These are phyloP conservation scores for Pollenia griseotomentosa DNA, from an alignment of 2,888 invertebrate species.

Conservation along the genomic window DNA sequence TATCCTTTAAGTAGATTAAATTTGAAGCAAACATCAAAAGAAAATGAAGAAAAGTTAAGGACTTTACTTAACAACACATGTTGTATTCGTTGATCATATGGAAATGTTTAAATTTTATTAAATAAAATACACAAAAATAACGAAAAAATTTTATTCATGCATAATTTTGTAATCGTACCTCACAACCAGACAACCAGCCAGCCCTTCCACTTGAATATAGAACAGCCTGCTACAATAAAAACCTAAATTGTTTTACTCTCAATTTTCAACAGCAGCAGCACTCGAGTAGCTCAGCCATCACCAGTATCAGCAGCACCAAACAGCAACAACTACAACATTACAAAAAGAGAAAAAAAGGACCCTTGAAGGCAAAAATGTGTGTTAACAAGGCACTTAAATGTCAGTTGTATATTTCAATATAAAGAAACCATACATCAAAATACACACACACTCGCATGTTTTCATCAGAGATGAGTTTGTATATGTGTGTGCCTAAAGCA, in stretches of 20 bases:
- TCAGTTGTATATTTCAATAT: constrained; percentile 61
- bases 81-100: constrained; percentile 31
- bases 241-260: constrained; percentile 48
- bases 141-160: constrained; percentile 37
- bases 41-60: constrained; percentile 17
- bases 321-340: not conserved
- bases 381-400: constrained; percentile 71
- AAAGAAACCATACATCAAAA: constrained; percentile 39
- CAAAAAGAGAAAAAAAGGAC: constrained; percentile 40
- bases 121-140: constrained; percentile 23
- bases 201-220: constrained; percentile 13
- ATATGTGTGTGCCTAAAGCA: constrained; percentile 34
- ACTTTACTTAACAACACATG: constrained; percentile 37
- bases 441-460: not conserved
- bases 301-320: not conserved
- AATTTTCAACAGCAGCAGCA: constrained; percentile 32
- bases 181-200: not conserved
- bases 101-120: constrained; percentile 48
- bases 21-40: constrained; percentile 7
- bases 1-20: constrained; percentile 55
- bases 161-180: constrained; percentile 38
- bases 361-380: constrained; percentile 64
- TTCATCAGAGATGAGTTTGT: not conserved
- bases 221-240: constrained; percentile 46
- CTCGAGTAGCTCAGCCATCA: not conserved